Percentiles rank a stretch among this genome's conserved stretches.
Evolutionary conservation across 1,140 invertebrate genomes (phyloP).

Genomic region (Drosophila pectinifera): DNA sequence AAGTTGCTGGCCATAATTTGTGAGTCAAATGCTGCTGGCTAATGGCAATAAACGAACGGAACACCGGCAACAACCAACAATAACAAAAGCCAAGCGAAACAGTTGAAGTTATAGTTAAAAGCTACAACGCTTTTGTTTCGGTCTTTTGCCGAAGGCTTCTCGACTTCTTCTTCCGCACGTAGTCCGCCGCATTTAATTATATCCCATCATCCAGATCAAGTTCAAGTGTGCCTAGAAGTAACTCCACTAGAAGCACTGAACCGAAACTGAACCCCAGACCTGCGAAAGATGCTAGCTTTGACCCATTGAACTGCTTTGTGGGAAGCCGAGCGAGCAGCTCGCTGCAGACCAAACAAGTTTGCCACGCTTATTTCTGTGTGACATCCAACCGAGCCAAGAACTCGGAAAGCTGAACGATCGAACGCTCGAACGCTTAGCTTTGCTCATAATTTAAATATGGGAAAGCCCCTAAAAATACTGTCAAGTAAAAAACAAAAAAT

Average conservation of each 20-base stretch:
- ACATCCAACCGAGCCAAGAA: conserved; percentile 18
- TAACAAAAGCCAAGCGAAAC: conserved; percentile 43
- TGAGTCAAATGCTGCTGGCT: conserved; percentile 69
- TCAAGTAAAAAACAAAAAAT: not conserved
- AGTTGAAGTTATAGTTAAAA: conserved; percentile 42
- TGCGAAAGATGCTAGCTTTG: conserved; percentile 40
- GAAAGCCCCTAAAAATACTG: not conserved
- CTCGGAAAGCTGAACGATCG: conserved; percentile 27
- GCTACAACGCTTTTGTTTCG: conserved; percentile 36
- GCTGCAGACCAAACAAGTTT: conserved; percentile 26
- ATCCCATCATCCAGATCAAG: conserved; percentile 63
- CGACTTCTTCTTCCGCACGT: conserved; percentile 62
- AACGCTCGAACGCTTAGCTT: not conserved
- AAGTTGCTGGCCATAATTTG: conserved; percentile 61
- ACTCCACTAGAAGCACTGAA: conserved; percentile 43
- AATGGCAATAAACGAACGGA: conserved; percentile 76
- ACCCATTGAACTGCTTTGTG: conserved; percentile 60
- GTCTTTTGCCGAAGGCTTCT: conserved; percentile 36
- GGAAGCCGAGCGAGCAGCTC: conserved; percentile 41
- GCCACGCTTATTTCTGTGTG: conserved; percentile 43
- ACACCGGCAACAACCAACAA: conserved; percentile 43
- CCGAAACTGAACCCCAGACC: not conserved
- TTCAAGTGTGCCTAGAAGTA: conserved; percentile 52
- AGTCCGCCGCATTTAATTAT: conserved; percentile 25
- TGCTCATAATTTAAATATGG: not conserved